Conservation (phyloP, 2,797 vertebrate genomes). For the Eulemur albifrons region DNA sequence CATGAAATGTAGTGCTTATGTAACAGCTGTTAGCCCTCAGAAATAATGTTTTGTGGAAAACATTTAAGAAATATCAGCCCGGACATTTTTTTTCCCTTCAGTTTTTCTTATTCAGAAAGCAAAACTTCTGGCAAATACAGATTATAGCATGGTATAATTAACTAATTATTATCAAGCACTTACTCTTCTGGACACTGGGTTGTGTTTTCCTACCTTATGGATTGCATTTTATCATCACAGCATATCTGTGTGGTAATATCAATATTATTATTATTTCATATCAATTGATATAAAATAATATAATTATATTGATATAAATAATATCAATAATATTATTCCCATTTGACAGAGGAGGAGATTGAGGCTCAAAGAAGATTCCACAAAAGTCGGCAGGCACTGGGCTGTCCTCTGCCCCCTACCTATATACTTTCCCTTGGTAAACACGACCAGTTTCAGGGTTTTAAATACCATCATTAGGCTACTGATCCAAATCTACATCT, state of each 20-base stretch:
- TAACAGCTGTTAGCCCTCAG: not conserved
- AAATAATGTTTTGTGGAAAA: constrained; percentile 16
- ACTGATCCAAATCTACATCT: not conserved
- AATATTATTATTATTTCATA: not conserved
- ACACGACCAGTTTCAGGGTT: not conserved
- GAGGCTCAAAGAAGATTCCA: not conserved
- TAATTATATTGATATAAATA: no score
- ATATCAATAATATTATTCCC: not conserved
- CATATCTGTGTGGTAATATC: not conserved
- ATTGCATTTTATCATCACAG: not conserved
- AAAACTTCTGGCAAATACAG: not conserved
- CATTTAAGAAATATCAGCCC: not conserved
- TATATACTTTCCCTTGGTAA: not conserved
- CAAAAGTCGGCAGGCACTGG: not conserved
- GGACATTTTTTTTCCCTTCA: not conserved
- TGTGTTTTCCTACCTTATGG: not conserved
- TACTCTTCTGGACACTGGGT: not conserved
- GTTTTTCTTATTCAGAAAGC: not conserved
- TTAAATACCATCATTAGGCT: not conserved
- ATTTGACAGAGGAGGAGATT: not conserved
- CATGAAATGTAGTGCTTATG: not conserved
- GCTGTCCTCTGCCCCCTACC: not conserved
- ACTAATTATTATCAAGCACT: not conserved
- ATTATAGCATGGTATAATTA: not conserved
- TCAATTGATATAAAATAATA: no score